Base-by-base conservation (phyloP, 2,888 invertebrate genomes). In the Ennomos erosarius region DNA sequence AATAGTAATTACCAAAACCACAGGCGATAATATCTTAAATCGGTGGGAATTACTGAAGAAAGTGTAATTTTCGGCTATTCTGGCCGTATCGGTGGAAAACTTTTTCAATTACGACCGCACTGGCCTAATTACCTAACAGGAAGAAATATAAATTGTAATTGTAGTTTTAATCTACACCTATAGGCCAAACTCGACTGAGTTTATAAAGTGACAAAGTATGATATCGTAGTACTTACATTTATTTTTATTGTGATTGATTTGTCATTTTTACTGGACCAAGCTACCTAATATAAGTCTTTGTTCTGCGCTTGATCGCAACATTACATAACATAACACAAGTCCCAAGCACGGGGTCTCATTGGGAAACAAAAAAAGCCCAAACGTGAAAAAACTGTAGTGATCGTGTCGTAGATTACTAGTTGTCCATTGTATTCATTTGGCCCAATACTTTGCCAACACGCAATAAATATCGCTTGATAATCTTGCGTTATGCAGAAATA, bases 61-160 rank as follows among this genome's bases (percentile, higher is more conserved):
- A 81, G 69, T 74, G 79, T 88, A 88, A 90, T 89, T 90, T 90
- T 79, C 77, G 79, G 76, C 79, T 76, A 77, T 89, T 85, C 77
- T 76, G 70, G 70, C 79, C 76, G 69, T 82, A 85, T 87, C 87
- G 85, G 79, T 82, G 78, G 74, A 85, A 88, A 91, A 92, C 75
- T 91, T 92, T 92, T 92, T 89, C 91, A 90, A 92, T 92, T 90
- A 89, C 79, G 69, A 61, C 26, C 26, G 26, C 26, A 26, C 26
- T 67, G 74, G 47, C 70, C 66, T 84, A 87, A 86, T 85, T 84
- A 82, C 79, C 71, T 76, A 76, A 75, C 76, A 76, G 75, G 74
- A 69, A 77, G 38, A 34, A 78, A 76, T 71, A 79, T 79, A 73
- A 26, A 78, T 75, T 79, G 75, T 81, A 79, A 82, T 84, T 79